Percentiles rank a stretch among this genome's conserved stretches.
Conservation (phyloP, 2,113 vertebrate species). For the Pelmatolapia mariae region DNA sequence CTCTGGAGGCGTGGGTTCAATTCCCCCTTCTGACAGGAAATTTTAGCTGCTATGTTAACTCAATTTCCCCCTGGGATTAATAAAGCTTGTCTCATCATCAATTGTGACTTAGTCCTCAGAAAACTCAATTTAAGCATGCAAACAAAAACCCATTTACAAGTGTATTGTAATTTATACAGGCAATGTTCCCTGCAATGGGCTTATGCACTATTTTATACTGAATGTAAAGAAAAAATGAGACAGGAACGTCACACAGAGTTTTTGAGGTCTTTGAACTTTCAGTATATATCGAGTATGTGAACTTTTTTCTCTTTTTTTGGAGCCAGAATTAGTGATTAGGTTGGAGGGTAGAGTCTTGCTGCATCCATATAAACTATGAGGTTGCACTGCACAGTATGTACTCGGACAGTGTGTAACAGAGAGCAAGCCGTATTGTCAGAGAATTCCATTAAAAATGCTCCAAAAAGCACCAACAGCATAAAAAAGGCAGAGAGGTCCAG, state of each 20-base stretch:
- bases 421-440: background rate
- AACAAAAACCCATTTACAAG: rapidly evolving
- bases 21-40: background rate
- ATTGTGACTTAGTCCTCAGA: background rate
- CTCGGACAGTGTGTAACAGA: background rate
- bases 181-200: background rate
- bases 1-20: rapidly evolving
- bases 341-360: background rate
- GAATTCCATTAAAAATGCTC: background rate
- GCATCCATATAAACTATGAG: background rate
- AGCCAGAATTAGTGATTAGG: background rate
- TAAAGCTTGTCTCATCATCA: background rate
- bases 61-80: background rate
- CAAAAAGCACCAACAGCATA: background rate
- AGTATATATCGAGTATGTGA: background rate
- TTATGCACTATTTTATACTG: background rate
- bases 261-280: background rate
- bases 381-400: background rate
- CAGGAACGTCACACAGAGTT: background rate
- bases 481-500: background rate
- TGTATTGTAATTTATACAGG: background rate
- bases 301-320: background rate
- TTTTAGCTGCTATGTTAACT: background rate
- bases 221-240: background rate
- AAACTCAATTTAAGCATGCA: background rate